Evolutionary conservation across 2,113 vertebrate genomes (phyloP), one percentile per base, ranked within the genome.

Genomic region (Gasterosteus nipponicus): DNA sequence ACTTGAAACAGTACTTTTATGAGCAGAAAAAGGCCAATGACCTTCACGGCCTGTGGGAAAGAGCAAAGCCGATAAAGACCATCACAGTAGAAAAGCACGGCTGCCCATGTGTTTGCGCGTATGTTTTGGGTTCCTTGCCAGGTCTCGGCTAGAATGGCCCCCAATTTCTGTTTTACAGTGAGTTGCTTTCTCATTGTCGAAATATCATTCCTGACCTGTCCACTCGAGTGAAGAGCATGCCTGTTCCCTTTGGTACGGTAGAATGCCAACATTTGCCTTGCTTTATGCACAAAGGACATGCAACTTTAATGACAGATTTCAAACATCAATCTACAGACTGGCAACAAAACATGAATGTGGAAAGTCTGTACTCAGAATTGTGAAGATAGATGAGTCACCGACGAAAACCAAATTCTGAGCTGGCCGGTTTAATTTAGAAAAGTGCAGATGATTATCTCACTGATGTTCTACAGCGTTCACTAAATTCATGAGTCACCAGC

Each of bases 121-220:
- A 22, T 26, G n/a, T 8, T 15, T 16, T 4, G 7, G 35, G 62
- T 62, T 77, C 35, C 33, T 22, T 51, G 31, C 16, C 58, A 67
- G 68, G 64, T 73, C 62, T 73, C 2, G 5, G 58, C 66, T 80
- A 54, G 86, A 84, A 80, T 60, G 35, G 31, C 41, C 60, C 66
- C 69, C 44, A 61, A 77, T 26, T 80, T 70, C 60, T 82, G 39
- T 83, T 80, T 77, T 63, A 66, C 64, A 41, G 33, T 26, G 57
- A 35, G 60, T 62, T 12, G 29, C 72, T 41, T 62, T 85, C 38
- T 85, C 51, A 80, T 68, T 74, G 68, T 86, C 61, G 82, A 66
- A 87, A 87, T 88, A 88, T 85, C 79, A 68, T 83, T 90, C 62
- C 82, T 44, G 62, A 31, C 42, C 71, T 58, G 86, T 88, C 22